Base-by-base conservation (phyloP, 2,797 vertebrate species). In the Hemibagrus guttatus region DNA sequence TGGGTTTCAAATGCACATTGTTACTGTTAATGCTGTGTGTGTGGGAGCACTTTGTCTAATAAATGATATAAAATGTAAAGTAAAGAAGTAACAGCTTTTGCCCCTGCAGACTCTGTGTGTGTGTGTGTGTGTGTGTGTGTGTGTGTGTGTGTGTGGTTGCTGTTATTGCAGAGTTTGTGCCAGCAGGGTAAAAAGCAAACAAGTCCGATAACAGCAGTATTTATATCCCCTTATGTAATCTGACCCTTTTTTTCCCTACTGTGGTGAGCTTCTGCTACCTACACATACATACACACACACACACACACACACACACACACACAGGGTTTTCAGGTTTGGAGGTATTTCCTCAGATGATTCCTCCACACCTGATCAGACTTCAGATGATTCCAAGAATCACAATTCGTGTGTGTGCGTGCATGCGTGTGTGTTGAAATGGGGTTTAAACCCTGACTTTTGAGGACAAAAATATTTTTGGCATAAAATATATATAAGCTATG, bases 201-300 rank as follows among this genome's bases (percentile, higher is more conserved):
- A 92, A 76, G 81, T 86, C 90, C 82, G 92, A 93, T 95, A 92
- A 91, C 93, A 90, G 89, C 91, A 76, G 91, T 95, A 92, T 95
- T 95, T 94, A 92, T 94, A 93, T 93, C 89, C 86, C 90, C 84
- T 95, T 94, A 92, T 92, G 91, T 91, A 95, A 95, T 92, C 69
- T 92, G 90, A 91, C 91, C 90, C 89, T 91, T 91, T 87, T 61
- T 79, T 74, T 11, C 14, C 14, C 16, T 16, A 88, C 88, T 84
- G 83, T 26, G 19, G 68, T 23, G 13, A 81, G 79, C n/a, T 21
- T 78, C 28, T 72, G 52, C 46, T 89, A 89, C 84, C 61, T 42
- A 26, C 26, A 6, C 61, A 31, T 42, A 52, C 42, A 52, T 9
- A 42, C 54, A 26, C 35, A 46, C 56, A 26, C 56, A 14, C 31